These are phyloP conservation scores for Cactoblastis cactorum DNA, from an alignment of 2,888 invertebrate species.

Conservation along the genomic window DNA sequence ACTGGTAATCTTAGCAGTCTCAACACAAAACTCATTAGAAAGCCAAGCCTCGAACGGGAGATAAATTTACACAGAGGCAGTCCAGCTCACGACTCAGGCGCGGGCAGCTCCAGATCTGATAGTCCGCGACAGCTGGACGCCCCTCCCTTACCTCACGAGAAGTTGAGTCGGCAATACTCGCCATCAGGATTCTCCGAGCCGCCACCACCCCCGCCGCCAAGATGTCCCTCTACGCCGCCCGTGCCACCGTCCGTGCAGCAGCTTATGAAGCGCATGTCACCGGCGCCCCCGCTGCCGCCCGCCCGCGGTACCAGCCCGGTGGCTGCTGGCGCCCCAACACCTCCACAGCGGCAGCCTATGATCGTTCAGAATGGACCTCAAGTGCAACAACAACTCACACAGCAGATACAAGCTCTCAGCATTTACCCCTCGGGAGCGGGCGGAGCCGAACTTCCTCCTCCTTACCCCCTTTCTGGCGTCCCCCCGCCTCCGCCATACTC, in stretches of 20 bases:
- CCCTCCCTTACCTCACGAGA: conserved; percentile 80
- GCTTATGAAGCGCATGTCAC: conserved; percentile 81
- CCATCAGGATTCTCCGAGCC: conserved; percentile 82
- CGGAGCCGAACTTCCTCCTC: conserved; percentile 84
- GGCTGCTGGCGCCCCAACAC: conserved; percentile 79
- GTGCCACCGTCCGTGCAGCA: conserved; percentile 82
- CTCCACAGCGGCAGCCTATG: conserved; percentile 85
- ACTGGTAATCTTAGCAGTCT: conserved; percentile 79
- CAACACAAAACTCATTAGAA: conserved; percentile 88
- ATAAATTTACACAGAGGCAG: conserved; percentile 87
- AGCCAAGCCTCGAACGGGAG: conserved; percentile 93
- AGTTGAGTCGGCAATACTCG: conserved; percentile 85
- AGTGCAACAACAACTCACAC: conserved; percentile 91
- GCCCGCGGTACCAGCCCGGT: conserved; percentile 88
- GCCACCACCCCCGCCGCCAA: conserved; percentile 87
- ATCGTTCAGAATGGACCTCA: conserved; percentile 90
- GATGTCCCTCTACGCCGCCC: conserved; percentile 84
- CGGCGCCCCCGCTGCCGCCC: conserved; percentile 81
- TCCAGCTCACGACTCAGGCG: conserved; percentile 92
- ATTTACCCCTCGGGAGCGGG: conserved; percentile 83
- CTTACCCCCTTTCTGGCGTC: conserved; percentile 81
- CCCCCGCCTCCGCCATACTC: conserved; percentile 92
- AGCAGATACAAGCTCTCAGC: conserved; percentile 92
- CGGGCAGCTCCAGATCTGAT: conserved; percentile 93
- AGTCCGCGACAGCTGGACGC: conserved; percentile 87